Evolutionary conservation across 1,140 invertebrate species (phyloP), one percentile per base, ranked within the genome.

Genomic region (Chironomus striatipennis): DNA sequence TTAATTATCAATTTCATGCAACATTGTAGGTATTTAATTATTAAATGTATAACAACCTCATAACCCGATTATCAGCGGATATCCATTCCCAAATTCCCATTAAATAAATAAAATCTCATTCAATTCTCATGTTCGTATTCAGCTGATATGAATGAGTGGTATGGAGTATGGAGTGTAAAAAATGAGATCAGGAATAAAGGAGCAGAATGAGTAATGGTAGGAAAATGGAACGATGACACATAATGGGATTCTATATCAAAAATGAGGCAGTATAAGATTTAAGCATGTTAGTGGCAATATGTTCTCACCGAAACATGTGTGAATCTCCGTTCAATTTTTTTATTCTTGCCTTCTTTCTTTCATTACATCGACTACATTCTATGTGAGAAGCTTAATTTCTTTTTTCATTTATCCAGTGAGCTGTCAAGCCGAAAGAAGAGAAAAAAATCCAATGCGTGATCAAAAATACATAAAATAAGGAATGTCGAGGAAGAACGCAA

Each of bases 381-480:
- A 70, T 20, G 17, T 70, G 17, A 70, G 20, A 70, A 20, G 65
- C 17, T 70, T 18, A 20, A 20, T 18, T 21, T 70, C 65, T 21
- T 70, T 70, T 70, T 20, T 70, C 20, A 70, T 70, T 70, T 70
- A 20, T 18, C 17, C 65, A 20, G 24, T 5, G 24, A 34, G 24
- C 24, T 34, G 24, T 34, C 24, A 34, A 34, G 24, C 24, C 6
- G 65, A 10, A 15, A 18, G 17, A 5, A 18, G 17, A 18, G 15
- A 21, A 70, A 7, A 70, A 70, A 9, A 9, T 20, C 18, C 65
- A 18, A 70, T 70, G 17, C 65, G 65, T 70, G 65, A 70, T 70
- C 65, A 70, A 21, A 70, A 70, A 70, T 9, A 21, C 65, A 70
- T 70, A 70, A 70, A 70, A 20, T 12, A n/a, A 57, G n/a, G 47